Base-by-base conservation (phyloP, 2,888 invertebrate genomes). In the Cerceris rybyensis region DNA sequence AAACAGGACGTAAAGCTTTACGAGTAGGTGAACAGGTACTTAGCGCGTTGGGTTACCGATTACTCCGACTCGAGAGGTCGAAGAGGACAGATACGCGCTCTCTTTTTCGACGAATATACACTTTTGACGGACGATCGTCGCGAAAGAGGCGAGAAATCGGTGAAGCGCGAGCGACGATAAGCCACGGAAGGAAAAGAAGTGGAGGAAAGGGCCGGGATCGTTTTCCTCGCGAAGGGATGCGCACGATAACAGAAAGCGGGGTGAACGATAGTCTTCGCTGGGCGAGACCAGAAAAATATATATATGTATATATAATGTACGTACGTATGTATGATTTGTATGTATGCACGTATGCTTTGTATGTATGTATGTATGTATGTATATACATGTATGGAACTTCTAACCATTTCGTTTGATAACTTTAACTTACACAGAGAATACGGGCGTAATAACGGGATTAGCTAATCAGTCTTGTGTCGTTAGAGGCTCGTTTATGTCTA, bases 381-480 rank as follows among this genome's bases (percentile, higher is more conserved):
- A 63, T 70, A 16, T 68, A 71, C 49, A 57, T 78, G 46, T 88
- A 80, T 89, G 90, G 90, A 92, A 91, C 90, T 90, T 90, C 87
- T 90, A 90, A 28, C 88, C 88, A 88, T 88, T 88, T 90, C 88
- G 85, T 84, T 80, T 81, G 85, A 81, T 85, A 86, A 85, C 80
- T 82, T 90, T 89, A 87, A 90, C 91, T 92, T 90, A 90, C 87
- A 88, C 88, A 88, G 89, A 90, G 88, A 90, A 90, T 89, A 90
- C 85, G 90, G 88, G 87, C 89, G 90, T 80, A 90, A 28, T 88
- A 90, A 88, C 88, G 88, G 90, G 90, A 90, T 91, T 91, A 92
- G 91, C 92, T 92, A 92, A 91, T 92, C 92, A 92, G 92, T 92
- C 92, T 92, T 92, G 89, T 91, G 90, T 28, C 28, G 28, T 91